Conservation (phyloP, 2,888 invertebrate species). For the Euclidia mi region DNA sequence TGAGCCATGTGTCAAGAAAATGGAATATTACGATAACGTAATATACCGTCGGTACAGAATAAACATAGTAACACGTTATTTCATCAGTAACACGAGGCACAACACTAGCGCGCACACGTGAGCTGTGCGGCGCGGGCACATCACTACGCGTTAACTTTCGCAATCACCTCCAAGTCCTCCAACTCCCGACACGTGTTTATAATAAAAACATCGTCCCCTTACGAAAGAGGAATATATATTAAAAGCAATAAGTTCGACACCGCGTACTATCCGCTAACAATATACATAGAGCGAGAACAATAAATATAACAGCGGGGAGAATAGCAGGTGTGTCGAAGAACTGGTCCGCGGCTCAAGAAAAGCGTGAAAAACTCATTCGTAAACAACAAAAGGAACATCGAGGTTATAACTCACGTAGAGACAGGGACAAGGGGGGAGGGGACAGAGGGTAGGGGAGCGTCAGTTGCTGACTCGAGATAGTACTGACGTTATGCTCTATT, state of each 20-base stretch:
- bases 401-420: constrained; percentile 74
- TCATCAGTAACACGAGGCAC: too few relatives aligned
- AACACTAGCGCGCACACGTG: constrained; percentile 70
- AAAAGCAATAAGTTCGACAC: constrained; percentile 82
- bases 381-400: constrained; percentile 84
- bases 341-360: constrained; percentile 71
- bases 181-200: constrained; percentile 81
- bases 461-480: constrained; percentile 86
- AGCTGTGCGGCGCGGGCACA: constrained; percentile 63
- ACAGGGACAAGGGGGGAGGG: constrained; percentile 39
- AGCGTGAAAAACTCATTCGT: constrained; percentile 87
- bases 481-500: constrained; percentile 82
- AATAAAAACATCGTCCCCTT: constrained; percentile 85
- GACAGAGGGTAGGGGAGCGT: constrained; percentile 54
- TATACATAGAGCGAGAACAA: constrained; percentile 76
- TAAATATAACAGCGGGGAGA: constrained; percentile 73
- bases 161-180: constrained; percentile 84
- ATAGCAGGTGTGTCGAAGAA: constrained; percentile 83
- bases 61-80: too few relatives aligned
- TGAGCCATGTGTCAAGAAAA: too few relatives aligned
- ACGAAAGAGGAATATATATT: constrained; percentile 57
- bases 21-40: too few relatives aligned
- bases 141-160: constrained; percentile 76
- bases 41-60: too few relatives aligned
- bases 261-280: constrained; percentile 74